Conservation (phyloP, 2,797 vertebrate species). For the Cheirogaleus major region DNA sequence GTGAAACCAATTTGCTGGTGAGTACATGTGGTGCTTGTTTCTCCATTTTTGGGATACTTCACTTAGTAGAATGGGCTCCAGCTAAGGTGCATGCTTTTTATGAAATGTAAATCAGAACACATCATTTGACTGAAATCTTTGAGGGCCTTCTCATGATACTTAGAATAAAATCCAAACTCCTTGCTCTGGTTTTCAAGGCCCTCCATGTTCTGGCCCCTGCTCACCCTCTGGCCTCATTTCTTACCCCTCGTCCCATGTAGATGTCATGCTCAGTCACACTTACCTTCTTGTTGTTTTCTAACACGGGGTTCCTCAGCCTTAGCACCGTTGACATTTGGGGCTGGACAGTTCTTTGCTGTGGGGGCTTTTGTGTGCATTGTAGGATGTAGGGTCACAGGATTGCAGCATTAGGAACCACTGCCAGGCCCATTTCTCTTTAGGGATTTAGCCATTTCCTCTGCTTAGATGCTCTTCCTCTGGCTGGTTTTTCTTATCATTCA, state of each 20-base stretch:
- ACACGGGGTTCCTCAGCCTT: background rate
- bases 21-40: no score
- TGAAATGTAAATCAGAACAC: background rate
- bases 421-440: background rate
- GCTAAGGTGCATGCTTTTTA: background rate
- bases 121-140: background rate
- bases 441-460: background rate
- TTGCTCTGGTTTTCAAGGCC: background rate
- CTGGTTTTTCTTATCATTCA: background rate
- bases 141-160: background rate
- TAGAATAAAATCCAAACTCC: background rate
- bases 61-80: no score
- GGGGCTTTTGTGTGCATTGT: background rate
- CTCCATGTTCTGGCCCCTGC: accelerated
- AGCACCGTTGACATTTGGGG: accelerated
- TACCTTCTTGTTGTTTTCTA: background rate
- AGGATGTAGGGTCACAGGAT: background rate
- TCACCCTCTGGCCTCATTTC: background rate
- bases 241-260: accelerated
- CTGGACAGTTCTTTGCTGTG: background rate
- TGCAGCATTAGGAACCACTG: background rate
- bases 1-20: no score
- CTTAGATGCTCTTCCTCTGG: background rate
- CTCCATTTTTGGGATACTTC: no score
- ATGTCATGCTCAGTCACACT: background rate